These are phyloP conservation scores for Pandemis heparana DNA, from an alignment of 2,888 invertebrate genomes.

Conservation along the genomic window DNA sequence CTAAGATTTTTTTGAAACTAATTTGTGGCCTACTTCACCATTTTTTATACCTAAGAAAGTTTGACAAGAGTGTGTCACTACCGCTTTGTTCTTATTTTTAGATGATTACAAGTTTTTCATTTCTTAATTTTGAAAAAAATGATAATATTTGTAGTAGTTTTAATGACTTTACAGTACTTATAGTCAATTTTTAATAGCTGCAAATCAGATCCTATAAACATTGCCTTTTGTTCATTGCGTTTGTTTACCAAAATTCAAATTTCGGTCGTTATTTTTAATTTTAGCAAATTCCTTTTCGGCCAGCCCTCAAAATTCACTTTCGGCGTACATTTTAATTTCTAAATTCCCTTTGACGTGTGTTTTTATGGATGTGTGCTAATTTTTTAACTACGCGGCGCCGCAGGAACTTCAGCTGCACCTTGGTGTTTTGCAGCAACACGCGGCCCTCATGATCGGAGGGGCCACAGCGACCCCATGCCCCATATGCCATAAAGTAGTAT, in stretches of 20 bases:
- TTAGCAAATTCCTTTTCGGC: conserved; percentile 54
- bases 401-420: conserved; percentile 96
- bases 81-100: not conserved
- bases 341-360: conserved; percentile 59
- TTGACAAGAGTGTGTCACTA: not conserved
- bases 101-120: not conserved
- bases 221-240: not conserved
- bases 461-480: conserved; percentile 97
- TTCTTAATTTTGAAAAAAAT: not conserved
- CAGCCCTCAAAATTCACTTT: conserved; percentile 65
- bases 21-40: no score
- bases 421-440: conserved; percentile 98
- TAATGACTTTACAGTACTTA: not conserved
- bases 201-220: not conserved
- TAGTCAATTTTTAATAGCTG: not conserved
- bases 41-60: no score
- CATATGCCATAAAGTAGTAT: conserved; percentile 97
- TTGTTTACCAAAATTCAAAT: conserved; percentile 28
- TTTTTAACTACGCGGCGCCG: conserved; percentile 80
- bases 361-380: conserved; percentile 70
- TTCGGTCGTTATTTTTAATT: conserved; percentile 25
- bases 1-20: no score
- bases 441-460: conserved; percentile 95
- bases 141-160: not conserved
- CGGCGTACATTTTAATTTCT: conserved; percentile 58